Evolutionary conservation across 2,797 vertebrate genomes (phyloP).

Genomic region (Rhadinocentrus ornatus): DNA sequence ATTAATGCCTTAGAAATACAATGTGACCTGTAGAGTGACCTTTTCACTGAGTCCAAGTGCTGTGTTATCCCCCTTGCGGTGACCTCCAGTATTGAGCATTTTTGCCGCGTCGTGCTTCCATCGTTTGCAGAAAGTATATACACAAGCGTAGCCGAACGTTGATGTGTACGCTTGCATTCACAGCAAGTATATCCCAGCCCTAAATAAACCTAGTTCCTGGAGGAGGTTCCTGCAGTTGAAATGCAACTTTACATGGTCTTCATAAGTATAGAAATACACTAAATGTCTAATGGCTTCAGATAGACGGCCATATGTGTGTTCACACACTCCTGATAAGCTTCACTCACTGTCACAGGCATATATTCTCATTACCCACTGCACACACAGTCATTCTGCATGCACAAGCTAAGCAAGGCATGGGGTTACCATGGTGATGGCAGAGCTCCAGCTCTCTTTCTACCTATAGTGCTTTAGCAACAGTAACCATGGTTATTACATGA

Average conservation of each 20-base stretch:
- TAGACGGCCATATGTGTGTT: slow-evolving; percentile 49
- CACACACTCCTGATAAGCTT: slow-evolving; percentile 47
- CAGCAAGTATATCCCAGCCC: too few relatives aligned
- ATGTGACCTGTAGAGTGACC: too few relatives aligned
- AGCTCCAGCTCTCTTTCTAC: slow-evolving; percentile 66
- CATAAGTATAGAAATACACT: slow-evolving; percentile 11
- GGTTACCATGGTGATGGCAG: slow-evolving; percentile 78
- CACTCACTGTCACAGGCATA: slow-evolving; percentile 19
- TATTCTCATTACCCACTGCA: background rate
- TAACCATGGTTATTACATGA: slow-evolving; percentile 71
- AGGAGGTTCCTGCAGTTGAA: background rate
- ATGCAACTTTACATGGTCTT: slow-evolving; percentile 11
- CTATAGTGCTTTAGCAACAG: slow-evolving; percentile 75
- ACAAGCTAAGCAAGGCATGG: slow-evolving; percentile 65
- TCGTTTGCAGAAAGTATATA: too few relatives aligned
- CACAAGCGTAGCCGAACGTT: too few relatives aligned
- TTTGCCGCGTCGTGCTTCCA: too few relatives aligned
- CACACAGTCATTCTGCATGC: slow-evolving; percentile 27
- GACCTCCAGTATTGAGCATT: too few relatives aligned
- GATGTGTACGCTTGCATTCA: too few relatives aligned
- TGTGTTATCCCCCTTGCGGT: too few relatives aligned
- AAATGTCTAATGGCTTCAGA: slow-evolving; percentile 44
- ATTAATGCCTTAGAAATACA: too few relatives aligned
- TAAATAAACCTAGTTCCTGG: background rate
- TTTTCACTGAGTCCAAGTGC: too few relatives aligned